phyloP scores from a whole-genome alignment of 2,888 invertebrate genomes.

The Parapristionchus giblindavisi region DNA sequence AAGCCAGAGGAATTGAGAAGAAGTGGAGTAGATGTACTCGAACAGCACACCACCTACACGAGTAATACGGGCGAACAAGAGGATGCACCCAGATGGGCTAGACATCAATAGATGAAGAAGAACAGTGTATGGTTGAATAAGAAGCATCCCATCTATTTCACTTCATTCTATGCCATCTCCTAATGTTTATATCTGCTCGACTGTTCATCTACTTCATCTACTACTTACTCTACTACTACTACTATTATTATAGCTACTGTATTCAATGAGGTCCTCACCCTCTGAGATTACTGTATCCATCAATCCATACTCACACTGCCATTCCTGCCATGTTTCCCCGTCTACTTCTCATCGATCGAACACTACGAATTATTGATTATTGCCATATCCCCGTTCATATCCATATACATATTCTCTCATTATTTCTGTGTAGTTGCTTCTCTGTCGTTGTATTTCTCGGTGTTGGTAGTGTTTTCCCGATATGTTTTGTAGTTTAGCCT shows the following conservation, averaged over 20 bases:
- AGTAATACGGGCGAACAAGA: conserved; percentile 43
- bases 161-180: neutral
- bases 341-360: conserved; percentile 11
- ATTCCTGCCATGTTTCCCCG: neutral
- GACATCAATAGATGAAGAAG: conserved; percentile 40
- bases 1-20: conserved; percentile 62
- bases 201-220: neutral
- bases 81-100: conserved; percentile 57
- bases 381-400: conserved; percentile 23
- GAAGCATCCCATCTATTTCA: neutral
- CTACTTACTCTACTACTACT: neutral
- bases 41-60: conserved; percentile 48
- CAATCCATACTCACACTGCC: neutral
- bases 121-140: neutral
- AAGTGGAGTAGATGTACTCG: conserved; percentile 49
- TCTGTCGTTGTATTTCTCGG: neutral
- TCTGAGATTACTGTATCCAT: neutral
- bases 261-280: conserved; percentile 29
- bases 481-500: too few species aligned
- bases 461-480: conserved; percentile 8
- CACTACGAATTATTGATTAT: neutral
- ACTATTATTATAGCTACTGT: too few species aligned
- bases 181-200: neutral
- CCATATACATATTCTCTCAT: conserved; percentile 1
- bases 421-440: conserved; percentile 11